Base-by-base conservation (phyloP, 1,140 invertebrate genomes). In the Anastatus disparis region DNA sequence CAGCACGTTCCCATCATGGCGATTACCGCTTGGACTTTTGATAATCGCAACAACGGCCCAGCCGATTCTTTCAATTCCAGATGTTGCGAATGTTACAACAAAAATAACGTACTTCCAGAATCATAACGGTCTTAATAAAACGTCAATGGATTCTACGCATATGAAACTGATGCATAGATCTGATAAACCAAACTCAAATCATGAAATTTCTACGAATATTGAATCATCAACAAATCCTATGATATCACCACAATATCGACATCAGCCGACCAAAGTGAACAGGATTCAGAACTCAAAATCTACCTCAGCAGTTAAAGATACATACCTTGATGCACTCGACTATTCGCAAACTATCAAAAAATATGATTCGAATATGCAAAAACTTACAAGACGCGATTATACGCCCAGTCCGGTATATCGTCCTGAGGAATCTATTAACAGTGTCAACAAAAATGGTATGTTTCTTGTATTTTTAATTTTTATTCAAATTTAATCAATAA, bases 261-360 rank as follows among this genome's bases (percentile, higher is more conserved):
- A 20, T 2, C 44, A 53, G 10, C 15, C 38, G 10, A 10, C 20
- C 13, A n/a, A n/a, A n/a, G n/a, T n/a, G n/a, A 58, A 58, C 3
- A n/a, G 24, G 15, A 2, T 3, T 10, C 15, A 58, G 8, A 40
- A 2, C 2, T 9, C 3, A 1, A 15, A 3, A 3, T 2, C 35
- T 35, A 10, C 12, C 1, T 9, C 29, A 38, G 9, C n/a, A 0
- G 17, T n/a, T 9, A 58, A 24, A 24, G 87, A 88, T 71, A 87
- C 81, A 50, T 87, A 87, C 35, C 72, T 86, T 22, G 81, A 87
- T 35, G 87, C 86, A 3, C 64, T 87, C 10, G 78, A 83, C 38
- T 81, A 82, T 53, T 87, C 86, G 1, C 85, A 84, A 6, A 80
- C 76, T 48, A 81, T 82, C 70, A 83, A 83, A 26, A 10, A 74